Conservation (phyloP, 2,797 vertebrate species). For the Intellagama lesueurii region DNA sequence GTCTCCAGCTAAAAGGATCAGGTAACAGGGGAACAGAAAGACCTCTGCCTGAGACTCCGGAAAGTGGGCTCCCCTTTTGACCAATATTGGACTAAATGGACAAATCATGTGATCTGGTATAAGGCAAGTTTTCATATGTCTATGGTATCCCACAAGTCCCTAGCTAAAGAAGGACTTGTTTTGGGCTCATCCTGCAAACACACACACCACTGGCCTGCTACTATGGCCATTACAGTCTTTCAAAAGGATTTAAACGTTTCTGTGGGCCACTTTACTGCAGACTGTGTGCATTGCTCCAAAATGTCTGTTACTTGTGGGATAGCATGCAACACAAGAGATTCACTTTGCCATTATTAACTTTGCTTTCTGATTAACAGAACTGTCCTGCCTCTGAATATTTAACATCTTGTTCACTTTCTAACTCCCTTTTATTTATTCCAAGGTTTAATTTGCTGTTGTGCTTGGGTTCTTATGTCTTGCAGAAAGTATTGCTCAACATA, state of each 20-base stretch:
- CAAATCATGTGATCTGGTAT: background rate
- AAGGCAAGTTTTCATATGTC: no score
- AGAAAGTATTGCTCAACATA: slow-evolving; percentile 44
- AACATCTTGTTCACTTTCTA: background rate
- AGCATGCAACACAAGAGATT: background rate
- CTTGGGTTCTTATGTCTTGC: slow-evolving; percentile 35
- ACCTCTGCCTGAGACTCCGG: background rate
- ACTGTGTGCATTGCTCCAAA: background rate
- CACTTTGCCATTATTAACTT: slow-evolving; percentile 21
- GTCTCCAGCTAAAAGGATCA: background rate
- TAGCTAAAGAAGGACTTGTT: background rate
- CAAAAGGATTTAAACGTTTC: background rate
- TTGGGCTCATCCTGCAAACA: background rate
- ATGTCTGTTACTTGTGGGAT: no score
- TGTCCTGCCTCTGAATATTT: slow-evolving; percentile 42
- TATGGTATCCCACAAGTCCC: background rate
- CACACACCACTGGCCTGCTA: background rate
- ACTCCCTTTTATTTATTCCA: background rate
- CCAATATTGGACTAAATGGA: no score
- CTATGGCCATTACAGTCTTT: background rate
- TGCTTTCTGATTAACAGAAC: slow-evolving; percentile 39
- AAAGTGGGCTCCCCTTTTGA: background rate
- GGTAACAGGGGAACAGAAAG: background rate
- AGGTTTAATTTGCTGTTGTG: background rate
- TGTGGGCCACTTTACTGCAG: background rate